Percentiles rank a stretch among this genome's conserved stretches.
Conservation (phyloP, 1,140 invertebrate genomes). For the Muscidifurax raptorellus region DNA sequence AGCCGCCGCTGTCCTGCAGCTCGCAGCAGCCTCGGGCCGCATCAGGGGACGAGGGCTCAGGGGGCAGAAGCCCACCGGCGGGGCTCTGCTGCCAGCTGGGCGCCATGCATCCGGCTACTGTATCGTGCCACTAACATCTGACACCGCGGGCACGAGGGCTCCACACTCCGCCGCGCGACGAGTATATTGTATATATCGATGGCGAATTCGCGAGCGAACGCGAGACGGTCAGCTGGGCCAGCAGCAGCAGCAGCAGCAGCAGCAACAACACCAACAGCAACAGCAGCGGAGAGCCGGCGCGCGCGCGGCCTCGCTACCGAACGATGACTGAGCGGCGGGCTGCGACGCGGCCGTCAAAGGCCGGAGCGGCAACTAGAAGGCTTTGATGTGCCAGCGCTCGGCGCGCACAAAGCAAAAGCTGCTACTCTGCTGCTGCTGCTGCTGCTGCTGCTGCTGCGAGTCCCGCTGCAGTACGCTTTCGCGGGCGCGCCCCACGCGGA, state of each 20-base stretch:
- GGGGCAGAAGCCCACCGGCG: no score
- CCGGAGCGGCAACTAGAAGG: slow-evolving; percentile 72
- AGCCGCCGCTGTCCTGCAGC: no score
- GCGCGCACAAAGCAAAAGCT: slow-evolving; percentile 73
- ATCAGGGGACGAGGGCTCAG: neutral
- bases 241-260: neutral
- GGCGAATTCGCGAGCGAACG: slow-evolving; percentile 66
- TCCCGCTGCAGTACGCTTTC: slow-evolving; percentile 60
- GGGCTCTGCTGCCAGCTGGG: no score
- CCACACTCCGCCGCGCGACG: slow-evolving; percentile 65
- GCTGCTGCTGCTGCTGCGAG: slow-evolving; percentile 69
- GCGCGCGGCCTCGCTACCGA: slow-evolving; percentile 28
- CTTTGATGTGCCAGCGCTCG: slow-evolving; percentile 74
- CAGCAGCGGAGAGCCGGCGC: neutral
- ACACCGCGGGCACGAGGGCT: slow-evolving; percentile 55
- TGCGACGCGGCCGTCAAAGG: slow-evolving; percentile 73
- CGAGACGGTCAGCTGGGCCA: neutral
- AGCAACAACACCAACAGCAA: neutral
- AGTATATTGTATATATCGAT: no score
- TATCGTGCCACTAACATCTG: no score
- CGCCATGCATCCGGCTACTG: no score
- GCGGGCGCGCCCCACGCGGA: slow-evolving; percentile 47
- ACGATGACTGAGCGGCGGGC: slow-evolving; percentile 70
- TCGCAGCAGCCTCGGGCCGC: neutral
- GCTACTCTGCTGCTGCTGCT: slow-evolving; percentile 66